These are phyloP conservation scores for Lottia scabra DNA, from an alignment of 2,888 invertebrate genomes.

Conservation along the genomic window DNA sequence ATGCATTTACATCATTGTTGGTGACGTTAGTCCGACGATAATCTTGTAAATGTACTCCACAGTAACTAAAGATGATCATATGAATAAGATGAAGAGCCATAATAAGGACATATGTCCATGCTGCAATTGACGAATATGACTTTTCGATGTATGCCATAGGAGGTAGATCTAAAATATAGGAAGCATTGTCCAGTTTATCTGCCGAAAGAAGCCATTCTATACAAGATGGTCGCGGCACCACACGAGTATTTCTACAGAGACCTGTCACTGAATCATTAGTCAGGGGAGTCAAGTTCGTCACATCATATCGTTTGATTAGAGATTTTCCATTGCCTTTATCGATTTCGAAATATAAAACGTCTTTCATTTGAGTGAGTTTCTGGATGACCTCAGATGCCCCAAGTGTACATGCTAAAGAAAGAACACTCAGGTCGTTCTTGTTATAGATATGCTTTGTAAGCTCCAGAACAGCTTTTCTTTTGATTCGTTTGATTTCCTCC, in stretches of 20 bases:
- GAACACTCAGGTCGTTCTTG: constrained; percentile 47
- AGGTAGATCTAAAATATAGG: constrained; percentile 56
- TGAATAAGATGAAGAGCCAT: constrained; percentile 60
- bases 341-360: constrained; percentile 48
- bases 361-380: constrained; percentile 49
- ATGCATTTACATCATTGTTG: constrained; percentile 23
- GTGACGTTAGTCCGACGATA: constrained; percentile 33
- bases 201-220: constrained; percentile 57
- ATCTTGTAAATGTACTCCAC: constrained; percentile 39
- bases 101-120: constrained; percentile 55
- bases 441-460: constrained; percentile 53
- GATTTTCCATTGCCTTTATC: constrained; percentile 7
- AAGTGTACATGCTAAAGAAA: constrained; percentile 51
- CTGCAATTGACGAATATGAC: constrained; percentile 54
- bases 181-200: constrained; percentile 46
- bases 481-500: constrained; percentile 30
- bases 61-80: constrained; percentile 58
- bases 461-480: constrained; percentile 45
- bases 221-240: constrained; percentile 42
- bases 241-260: constrained; percentile 11
- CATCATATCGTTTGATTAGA: constrained; percentile 45
- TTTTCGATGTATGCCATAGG: constrained; percentile 56
- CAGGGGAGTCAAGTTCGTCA: constrained; percentile 55
- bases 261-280: constrained; percentile 36
- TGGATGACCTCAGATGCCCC: constrained; percentile 52